Conservation (phyloP, 2,797 vertebrate genomes). For the Sebastes aleutianus region DNA sequence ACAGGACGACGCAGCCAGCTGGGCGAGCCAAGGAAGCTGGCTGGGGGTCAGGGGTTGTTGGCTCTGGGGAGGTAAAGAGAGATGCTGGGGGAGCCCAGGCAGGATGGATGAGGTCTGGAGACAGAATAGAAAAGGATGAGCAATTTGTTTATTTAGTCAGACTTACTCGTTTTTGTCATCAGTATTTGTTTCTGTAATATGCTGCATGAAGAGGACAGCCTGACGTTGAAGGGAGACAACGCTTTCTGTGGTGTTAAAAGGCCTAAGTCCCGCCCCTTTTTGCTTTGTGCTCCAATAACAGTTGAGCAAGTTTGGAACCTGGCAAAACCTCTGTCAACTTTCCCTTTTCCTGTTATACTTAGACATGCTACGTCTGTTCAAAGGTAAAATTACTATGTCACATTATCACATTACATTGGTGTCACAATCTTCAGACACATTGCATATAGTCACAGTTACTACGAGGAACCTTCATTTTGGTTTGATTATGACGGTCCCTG, state of each 20-base stretch:
- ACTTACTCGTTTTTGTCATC: neutral
- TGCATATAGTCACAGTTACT: too few relatives aligned
- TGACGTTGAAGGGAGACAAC: neutral
- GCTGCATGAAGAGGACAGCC: neutral
- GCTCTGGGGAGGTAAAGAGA: constrained; percentile 66
- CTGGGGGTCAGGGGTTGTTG: constrained; percentile 86
- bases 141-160: neutral
- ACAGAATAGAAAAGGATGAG: neutral
- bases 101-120: constrained; percentile 65
- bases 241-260: neutral
- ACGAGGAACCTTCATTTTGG: too few relatives aligned
- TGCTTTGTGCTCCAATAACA: too few relatives aligned
- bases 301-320: too few relatives aligned
- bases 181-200: neutral
- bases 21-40: constrained; percentile 96
- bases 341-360: too few relatives aligned
- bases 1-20: constrained; percentile 93
- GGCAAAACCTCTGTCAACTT: too few relatives aligned
- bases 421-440: too few relatives aligned
- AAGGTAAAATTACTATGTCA: too few relatives aligned
- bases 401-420: too few relatives aligned
- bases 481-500: too few relatives aligned
- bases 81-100: constrained; percentile 71
- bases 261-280: too few relatives aligned
- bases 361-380: too few relatives aligned